Conservation (phyloP, 1,140 invertebrate species). For the Teleopsis dalmanni region DNA sequence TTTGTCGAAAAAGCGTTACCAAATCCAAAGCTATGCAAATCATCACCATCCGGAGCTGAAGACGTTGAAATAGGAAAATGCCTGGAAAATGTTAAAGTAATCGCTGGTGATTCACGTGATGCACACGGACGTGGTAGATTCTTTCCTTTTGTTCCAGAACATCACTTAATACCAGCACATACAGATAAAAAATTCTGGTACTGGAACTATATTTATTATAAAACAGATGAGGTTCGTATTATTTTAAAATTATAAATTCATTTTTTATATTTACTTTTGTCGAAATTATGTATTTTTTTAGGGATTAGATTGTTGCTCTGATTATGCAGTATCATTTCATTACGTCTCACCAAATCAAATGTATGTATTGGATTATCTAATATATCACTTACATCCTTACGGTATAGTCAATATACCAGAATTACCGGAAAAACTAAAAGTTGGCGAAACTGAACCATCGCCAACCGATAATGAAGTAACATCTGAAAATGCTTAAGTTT, state of each 20-base stretch:
- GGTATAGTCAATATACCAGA: constrained; percentile 47
- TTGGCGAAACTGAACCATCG: constrained; percentile 28
- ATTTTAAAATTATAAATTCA: not conserved
- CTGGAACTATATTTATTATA: constrained; percentile 91
- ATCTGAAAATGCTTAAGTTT: not conserved
- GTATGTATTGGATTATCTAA: constrained; percentile 93
- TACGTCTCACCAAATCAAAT: constrained; percentile 90
- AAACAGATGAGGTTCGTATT: constrained; percentile 67
- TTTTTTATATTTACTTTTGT: too few species aligned
- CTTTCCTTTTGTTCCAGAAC: constrained; percentile 88
- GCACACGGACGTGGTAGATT: constrained; percentile 76
- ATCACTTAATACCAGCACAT: constrained; percentile 76
- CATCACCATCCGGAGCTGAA: constrained; percentile 70
- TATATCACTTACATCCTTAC: constrained; percentile 91
- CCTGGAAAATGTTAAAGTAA: constrained; percentile 76
- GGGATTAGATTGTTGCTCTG: constrained; percentile 91
- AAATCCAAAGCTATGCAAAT: constrained; percentile 57
- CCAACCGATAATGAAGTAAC: constrained; percentile 6
- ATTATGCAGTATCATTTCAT: constrained; percentile 93
- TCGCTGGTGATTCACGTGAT: constrained; percentile 81
- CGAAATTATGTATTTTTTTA: too few species aligned
- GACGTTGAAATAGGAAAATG: constrained; percentile 94
- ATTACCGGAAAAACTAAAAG: constrained; percentile 25
- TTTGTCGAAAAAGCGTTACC: constrained; percentile 69
- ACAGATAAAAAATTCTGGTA: constrained; percentile 84